Evolutionary conservation across 2,113 vertebrate genomes (phyloP).

Genomic region (Nesoenas mayeri): DNA sequence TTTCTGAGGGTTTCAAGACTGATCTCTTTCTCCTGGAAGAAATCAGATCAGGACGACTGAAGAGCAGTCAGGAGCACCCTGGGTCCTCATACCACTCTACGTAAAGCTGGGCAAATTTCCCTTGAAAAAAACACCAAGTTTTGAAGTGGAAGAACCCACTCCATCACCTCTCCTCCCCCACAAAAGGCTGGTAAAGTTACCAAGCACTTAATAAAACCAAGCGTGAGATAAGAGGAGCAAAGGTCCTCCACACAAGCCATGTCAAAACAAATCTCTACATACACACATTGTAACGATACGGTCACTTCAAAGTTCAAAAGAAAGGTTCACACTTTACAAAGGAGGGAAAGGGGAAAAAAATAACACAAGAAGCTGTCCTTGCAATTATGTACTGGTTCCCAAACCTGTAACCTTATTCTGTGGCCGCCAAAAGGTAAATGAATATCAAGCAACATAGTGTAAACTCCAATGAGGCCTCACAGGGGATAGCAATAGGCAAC

Average conservation of each 20-base stretch:
- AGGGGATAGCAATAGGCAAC: background rate
- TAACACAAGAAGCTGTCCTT: constrained; percentile 12
- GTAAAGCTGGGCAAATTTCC: background rate
- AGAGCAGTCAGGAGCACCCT: background rate
- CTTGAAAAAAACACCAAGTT: background rate
- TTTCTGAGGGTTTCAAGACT: background rate
- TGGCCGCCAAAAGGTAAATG: constrained; percentile 21
- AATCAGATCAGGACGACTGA: background rate
- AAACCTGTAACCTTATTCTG: constrained; percentile 13
- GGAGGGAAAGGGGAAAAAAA: background rate
- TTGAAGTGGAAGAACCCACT: background rate
- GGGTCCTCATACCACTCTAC: constrained; percentile 12
- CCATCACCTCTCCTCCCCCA: background rate
- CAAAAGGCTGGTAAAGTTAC: background rate
- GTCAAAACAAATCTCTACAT: constrained; percentile 27
- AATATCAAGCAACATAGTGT: constrained; percentile 18
- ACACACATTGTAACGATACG: constrained; percentile 21
- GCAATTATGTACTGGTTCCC: constrained; percentile 36
- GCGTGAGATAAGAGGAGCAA: constrained; percentile 40
- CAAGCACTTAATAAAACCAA: constrained; percentile 30
- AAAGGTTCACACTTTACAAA: constrained; percentile 47
- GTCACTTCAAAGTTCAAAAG: constrained; percentile 43
- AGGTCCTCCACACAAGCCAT: constrained; percentile 21
- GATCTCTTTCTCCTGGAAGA: constrained; percentile 16
- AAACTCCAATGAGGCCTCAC: constrained; percentile 1